Base-by-base conservation (phyloP, 2,113 vertebrate genomes). In the Salminus brasiliensis region DNA sequence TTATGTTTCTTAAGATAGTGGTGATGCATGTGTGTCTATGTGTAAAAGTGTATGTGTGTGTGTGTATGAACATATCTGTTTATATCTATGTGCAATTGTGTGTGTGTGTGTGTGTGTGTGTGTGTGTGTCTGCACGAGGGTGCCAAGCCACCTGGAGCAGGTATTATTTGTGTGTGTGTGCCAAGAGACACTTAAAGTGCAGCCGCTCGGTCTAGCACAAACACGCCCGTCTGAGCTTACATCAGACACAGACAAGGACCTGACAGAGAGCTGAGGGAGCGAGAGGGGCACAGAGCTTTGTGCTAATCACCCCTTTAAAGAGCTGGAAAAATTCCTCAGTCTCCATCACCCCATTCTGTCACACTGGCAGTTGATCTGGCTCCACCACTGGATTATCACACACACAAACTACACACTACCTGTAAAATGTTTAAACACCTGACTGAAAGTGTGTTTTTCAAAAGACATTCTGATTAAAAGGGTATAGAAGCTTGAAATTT, bases 141-240 rank as follows among this genome's bases (percentile, higher is more conserved):
- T 69, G 76, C 83, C 72, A 88, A 86, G 79, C 63, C 88, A 91
- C 89, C 87, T 90, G 85, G 85, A 85, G 72, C 71, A 91, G 88
- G 86, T 90, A 88, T 90, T 83, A 87, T 90, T 88, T 73, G 71
- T 85, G 49, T 76, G 74, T 78, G 15, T 78, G 81, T 89, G 89
- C 92, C 90, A 91, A 87, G 74, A 90, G 78, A 86, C 80, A 88
- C 87, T 91, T 85, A 87, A 87, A 87, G 72, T 84, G 23, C 52
- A 83, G 72, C 49, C 88, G 68, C 66, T 81, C 72, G 80, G 90
- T 91, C 91, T 91, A 79, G 89, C 78, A 65, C 80, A 81, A 90
- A 91, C 91, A 91, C 27, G 86, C 85, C 88, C 81, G 87, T 91
- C 89, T 88, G 74, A 83, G 85, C 78, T 79, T 36, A 80, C 77